Evolutionary conservation across 1,140 invertebrate genomes (phyloP).

Genomic region (Habropoda laboriosa): DNA sequence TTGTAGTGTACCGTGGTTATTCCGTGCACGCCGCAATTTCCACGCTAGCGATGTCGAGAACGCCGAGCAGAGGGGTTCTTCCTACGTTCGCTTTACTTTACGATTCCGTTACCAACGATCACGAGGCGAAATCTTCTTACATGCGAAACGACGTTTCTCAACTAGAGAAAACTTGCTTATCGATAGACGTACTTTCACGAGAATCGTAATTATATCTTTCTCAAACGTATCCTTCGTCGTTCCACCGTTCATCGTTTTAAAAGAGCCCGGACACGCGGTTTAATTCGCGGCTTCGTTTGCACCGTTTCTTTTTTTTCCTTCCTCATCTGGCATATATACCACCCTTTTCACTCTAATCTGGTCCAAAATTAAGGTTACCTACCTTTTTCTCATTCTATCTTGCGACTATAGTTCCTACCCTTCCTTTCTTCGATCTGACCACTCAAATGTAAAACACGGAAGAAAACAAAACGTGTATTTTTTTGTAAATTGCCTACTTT

Average conservation of each 20-base stretch:
- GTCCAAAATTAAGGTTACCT: not conserved
- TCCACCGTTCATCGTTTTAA: too few species aligned
- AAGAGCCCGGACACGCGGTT: constrained; percentile 23
- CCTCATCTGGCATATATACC: constrained; percentile 21
- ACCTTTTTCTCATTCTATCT: not conserved
- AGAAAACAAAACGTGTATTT: not conserved
- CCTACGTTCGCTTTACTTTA: constrained; percentile 25
- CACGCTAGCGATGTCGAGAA: not conserved
- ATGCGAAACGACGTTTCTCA: too few species aligned
- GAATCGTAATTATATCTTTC: too few species aligned
- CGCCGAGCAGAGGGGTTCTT: not conserved
- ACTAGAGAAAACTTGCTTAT: too few species aligned
- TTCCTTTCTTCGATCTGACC: not conserved
- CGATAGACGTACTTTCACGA: too few species aligned
- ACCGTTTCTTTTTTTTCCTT: constrained; percentile 37
- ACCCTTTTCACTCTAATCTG: not conserved
- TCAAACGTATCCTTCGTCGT: too few species aligned
- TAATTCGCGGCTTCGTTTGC: constrained; percentile 53
- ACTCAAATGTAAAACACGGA: not conserved
- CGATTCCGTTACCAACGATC: not conserved
- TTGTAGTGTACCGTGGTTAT: constrained; percentile 39
- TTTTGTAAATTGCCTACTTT: not conserved
- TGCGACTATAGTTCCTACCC: not conserved
- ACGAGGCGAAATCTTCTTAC: not conserved
- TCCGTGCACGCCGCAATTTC: constrained; percentile 9